A percentile compares a stretch with the other conserved stretches of the same genome.
Conservation (phyloP, 2,797 vertebrate species). For the Malurus splendens region DNA sequence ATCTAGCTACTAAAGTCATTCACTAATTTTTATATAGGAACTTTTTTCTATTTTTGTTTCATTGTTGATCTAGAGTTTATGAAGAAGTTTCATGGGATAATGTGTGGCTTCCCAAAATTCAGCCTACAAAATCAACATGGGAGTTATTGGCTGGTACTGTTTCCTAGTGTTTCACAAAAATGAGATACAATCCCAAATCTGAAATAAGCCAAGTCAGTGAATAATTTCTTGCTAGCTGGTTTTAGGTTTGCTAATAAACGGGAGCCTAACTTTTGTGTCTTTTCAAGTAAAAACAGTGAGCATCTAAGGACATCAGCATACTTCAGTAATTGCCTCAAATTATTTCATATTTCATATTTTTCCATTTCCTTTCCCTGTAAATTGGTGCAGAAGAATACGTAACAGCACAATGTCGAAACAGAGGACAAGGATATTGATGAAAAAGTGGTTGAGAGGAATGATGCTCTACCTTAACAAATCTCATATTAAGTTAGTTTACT, state of each 20-base stretch:
- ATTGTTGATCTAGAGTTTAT: conserved; percentile 58
- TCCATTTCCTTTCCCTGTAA: not conserved
- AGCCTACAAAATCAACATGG: conserved; percentile 51
- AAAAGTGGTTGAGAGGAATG: not conserved
- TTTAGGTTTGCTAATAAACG: not conserved
- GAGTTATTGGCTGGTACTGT: conserved; percentile 64
- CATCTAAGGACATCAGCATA: not conserved
- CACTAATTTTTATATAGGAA: not conserved
- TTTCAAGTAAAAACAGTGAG: not conserved
- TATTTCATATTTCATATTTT: not conserved
- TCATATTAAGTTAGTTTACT: not conserved
- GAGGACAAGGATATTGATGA: not conserved
- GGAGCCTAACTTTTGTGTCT: not conserved
- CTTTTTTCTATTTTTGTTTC: not conserved
- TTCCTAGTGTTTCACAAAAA: conserved; percentile 52
- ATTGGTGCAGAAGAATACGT: not conserved
- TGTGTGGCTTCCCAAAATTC: conserved; percentile 57
- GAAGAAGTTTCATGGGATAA: conserved; percentile 68
- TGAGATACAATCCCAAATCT: conserved; percentile 54
- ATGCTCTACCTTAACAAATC: not conserved
- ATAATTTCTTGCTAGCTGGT: not conserved
- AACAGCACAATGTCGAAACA: not conserved
- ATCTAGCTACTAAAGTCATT: not conserved
- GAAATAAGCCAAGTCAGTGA: conserved; percentile 72
- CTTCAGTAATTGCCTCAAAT: not conserved